Evolutionary conservation across 2,113 vertebrate species (phyloP), one percentile per base, ranked within the genome.

Genomic region (Laticauda colubrina): DNA sequence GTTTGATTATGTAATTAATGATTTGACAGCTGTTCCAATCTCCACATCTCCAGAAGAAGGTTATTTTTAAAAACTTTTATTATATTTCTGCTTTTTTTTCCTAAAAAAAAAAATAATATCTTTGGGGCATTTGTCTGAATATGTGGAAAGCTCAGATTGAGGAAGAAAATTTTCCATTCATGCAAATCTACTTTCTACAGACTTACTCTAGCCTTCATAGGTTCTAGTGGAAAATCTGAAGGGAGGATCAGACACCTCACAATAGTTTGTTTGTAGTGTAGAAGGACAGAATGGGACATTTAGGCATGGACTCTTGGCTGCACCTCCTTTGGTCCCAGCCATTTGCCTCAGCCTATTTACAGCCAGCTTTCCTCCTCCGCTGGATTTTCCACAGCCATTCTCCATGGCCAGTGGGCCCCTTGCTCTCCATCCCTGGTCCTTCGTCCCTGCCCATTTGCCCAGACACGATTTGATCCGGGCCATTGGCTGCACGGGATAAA

Each of bases 1-100:
- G 90, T 99, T 99, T 97, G 99, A 99, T 97, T 99, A 99, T 90
- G 98, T 99, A 95, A 99, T 99, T 96, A 99, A 99, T 96, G 99
- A 99, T 97, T 98, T 99, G 95, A 99, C 99, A 5, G 99, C 99
- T 95, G 98, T 99, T 95, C 99, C 99, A 48, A 99, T 99, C 97
- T 99, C 99, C 86, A 99, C 98, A 34, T 98, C 98, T 97, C 99
- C 99, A 94, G 99, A 99, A 98, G 99, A 99, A 98, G 99, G 99
- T 99, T 96, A 89, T 88, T 51, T 87, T 90, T 43, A 21, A 26
- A 45, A 26, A 45, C 24, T 48, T 24, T n/a, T 24, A n/a, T 88
- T 55, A 20, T 20, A 81, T 23, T 81, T 43, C 34, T 81, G 18
- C 75, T 81, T 43, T 81, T 7, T 81, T 39, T 81, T 81, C 18